These are phyloP conservation scores for Endomychus coccineus DNA, from an alignment of 2,888 invertebrate genomes.

Conservation along the genomic window DNA sequence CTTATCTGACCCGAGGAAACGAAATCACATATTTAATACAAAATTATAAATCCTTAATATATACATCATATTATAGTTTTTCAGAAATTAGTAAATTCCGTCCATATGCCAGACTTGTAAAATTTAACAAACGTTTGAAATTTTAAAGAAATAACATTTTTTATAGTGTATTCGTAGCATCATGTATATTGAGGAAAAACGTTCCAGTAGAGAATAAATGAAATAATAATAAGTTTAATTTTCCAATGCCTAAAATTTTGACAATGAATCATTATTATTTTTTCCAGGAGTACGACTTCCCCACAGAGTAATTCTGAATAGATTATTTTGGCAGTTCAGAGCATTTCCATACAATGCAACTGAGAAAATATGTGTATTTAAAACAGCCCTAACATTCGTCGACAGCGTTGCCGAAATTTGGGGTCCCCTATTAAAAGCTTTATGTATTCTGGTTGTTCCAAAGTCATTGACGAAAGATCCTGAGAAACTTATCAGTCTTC, in stretches of 20 bases:
- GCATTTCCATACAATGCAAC: conserved; percentile 64
- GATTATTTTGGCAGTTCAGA: conserved; percentile 83
- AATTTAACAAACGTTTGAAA: too few relatives aligned
- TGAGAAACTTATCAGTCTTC: conserved; percentile 58
- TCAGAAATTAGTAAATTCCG: too few relatives aligned
- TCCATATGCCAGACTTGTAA: too few relatives aligned
- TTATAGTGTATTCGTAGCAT: too few relatives aligned
- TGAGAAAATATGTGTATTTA: conserved; percentile 73
- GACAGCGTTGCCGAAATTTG: conserved; percentile 85
- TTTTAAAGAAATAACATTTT: too few relatives aligned
- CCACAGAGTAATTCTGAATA: conserved; percentile 70
- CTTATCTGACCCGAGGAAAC: too few relatives aligned
- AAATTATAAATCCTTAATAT: too few relatives aligned
- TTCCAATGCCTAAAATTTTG: background rate
- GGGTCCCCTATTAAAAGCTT: conserved; percentile 70
- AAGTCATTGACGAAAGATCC: conserved; percentile 70
- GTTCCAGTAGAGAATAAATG: background rate
- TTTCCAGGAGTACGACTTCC: conserved; percentile 67
- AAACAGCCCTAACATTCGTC: conserved; percentile 86
- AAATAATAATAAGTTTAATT: background rate
- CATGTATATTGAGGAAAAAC: too few relatives aligned
- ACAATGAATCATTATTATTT: background rate
- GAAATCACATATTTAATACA: too few relatives aligned
- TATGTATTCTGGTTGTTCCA: conserved; percentile 65
- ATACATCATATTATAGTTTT: too few relatives aligned